Conservation (phyloP, 2,888 invertebrate species). For the Spodoptera littoralis region DNA sequence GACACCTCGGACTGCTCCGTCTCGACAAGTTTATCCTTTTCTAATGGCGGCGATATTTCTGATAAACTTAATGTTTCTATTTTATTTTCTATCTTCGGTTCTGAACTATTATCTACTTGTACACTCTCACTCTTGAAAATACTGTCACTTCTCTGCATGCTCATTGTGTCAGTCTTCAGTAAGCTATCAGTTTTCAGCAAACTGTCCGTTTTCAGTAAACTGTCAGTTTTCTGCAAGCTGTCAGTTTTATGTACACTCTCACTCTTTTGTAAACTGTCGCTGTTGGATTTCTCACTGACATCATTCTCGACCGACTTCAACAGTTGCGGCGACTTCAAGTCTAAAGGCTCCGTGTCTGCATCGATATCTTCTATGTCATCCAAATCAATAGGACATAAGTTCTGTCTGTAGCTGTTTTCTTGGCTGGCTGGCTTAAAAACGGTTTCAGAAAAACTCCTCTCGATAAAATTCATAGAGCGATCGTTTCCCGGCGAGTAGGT, state of each 20-base stretch:
- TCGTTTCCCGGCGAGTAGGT: constrained; percentile 78
- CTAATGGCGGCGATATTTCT: constrained; percentile 75
- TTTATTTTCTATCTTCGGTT: constrained; percentile 61
- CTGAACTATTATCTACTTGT: constrained; percentile 37
- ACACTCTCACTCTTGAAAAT: constrained; percentile 48
- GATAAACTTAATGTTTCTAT: constrained; percentile 72
- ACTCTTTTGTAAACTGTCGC: constrained; percentile 31
- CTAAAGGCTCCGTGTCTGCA: constrained; percentile 50
- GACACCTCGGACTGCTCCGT: constrained; percentile 65
- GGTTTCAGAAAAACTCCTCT: constrained; percentile 80
- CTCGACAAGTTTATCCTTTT: constrained; percentile 58
- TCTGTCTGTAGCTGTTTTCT: constrained; percentile 55
- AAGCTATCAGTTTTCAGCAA: constrained; percentile 21
- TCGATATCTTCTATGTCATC: constrained; percentile 50
- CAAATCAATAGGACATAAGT: constrained; percentile 43
- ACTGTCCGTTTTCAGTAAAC: constrained; percentile 28
- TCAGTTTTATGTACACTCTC: constrained; percentile 42
- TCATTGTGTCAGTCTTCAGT: constrained; percentile 26
- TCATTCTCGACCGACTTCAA: constrained; percentile 65
- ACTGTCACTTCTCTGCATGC: constrained; percentile 45
- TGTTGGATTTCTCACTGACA: constrained; percentile 57
- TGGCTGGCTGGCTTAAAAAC: constrained; percentile 70
- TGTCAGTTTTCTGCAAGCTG: constrained; percentile 25
- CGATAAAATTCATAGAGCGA: constrained; percentile 89
- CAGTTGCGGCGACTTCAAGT: constrained; percentile 60